Percentiles rank a stretch among this genome's conserved stretches.
Conservation (phyloP, 37 sponge, comb jelly and placozoan genomes). For the Haliclona indistincta region DNA sequence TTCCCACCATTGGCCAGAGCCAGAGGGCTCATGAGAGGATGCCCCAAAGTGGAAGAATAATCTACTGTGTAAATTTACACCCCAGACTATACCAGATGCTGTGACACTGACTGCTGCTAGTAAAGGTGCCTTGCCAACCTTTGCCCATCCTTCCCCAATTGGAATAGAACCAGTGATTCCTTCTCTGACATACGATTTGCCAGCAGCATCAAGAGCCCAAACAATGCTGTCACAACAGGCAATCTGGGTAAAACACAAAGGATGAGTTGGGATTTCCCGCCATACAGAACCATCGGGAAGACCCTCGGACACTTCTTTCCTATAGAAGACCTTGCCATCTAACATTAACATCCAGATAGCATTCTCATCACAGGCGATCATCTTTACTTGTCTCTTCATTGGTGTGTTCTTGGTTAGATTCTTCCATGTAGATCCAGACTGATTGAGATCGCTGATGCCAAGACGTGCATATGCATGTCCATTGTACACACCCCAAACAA, state of each 20-base stretch:
- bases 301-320: constrained; percentile 45
- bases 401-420: constrained; percentile 25
- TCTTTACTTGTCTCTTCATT: constrained; percentile 25
- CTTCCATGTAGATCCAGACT: constrained; percentile 45
- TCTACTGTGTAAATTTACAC: constrained; percentile 37
- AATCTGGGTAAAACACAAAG: constrained; percentile 18
- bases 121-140: constrained; percentile 26
- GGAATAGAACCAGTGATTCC: constrained; percentile 34
- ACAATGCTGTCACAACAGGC: constrained; percentile 40
- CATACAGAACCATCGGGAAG: constrained; percentile 55
- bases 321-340: constrained; percentile 51
- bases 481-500: constrained; percentile 62
- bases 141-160: constrained; percentile 47
- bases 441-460: constrained; percentile 45
- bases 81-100: constrained; percentile 60
- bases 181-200: constrained; percentile 33
- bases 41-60: constrained; percentile 69
- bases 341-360: constrained; percentile 53
- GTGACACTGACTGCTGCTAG: constrained; percentile 40
- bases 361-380: constrained; percentile 37
- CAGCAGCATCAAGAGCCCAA: constrained; percentile 33
- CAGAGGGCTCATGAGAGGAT: constrained; percentile 25
- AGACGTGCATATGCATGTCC: constrained; percentile 47
- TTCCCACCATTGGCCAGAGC: constrained; percentile 80
- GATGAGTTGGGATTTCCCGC: constrained; percentile 30